Conservation (phyloP, 2,888 invertebrate genomes). For the Eupithecia insigniata region DNA sequence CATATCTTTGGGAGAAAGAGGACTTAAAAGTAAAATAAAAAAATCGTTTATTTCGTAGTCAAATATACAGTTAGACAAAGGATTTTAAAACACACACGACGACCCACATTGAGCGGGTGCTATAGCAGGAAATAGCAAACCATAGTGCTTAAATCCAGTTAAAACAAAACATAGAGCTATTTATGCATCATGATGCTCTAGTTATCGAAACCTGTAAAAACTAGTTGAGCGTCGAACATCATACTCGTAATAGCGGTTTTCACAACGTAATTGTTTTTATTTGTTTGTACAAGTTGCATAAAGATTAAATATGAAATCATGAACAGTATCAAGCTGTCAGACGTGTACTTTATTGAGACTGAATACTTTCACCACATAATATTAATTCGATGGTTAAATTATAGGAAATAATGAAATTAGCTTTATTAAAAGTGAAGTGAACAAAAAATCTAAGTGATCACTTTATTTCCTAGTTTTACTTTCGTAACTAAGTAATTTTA, state of each 20-base stretch:
- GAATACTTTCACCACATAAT: constrained; percentile 4
- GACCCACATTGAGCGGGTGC: no score
- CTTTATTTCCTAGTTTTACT: no score
- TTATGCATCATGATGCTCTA: not conserved
- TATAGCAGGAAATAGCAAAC: no score
- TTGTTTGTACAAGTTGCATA: constrained; percentile 39
- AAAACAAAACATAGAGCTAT: not conserved
- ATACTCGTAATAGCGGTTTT: constrained; percentile 43
- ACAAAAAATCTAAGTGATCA: no score
- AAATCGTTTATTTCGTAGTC: no score
- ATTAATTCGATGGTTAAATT: not conserved
- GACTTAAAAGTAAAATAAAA: no score
- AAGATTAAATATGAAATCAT: constrained; percentile 41
- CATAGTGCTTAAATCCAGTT: not conserved
- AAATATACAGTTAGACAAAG: no score
- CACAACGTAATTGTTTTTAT: constrained; percentile 36
- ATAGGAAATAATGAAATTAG: no score
- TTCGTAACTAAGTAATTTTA: no score
- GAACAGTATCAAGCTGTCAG: constrained; percentile 37
- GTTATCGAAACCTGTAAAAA: constrained; percentile 36
- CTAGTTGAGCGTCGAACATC: constrained; percentile 38
- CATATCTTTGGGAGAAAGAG: no score
- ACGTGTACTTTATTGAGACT: constrained; percentile 11
- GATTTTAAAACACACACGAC: no score
- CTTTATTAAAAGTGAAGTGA: no score